These are phyloP conservation scores for Papilio glaucus DNA, from an alignment of 1,140 invertebrate species.

Conservation along the genomic window DNA sequence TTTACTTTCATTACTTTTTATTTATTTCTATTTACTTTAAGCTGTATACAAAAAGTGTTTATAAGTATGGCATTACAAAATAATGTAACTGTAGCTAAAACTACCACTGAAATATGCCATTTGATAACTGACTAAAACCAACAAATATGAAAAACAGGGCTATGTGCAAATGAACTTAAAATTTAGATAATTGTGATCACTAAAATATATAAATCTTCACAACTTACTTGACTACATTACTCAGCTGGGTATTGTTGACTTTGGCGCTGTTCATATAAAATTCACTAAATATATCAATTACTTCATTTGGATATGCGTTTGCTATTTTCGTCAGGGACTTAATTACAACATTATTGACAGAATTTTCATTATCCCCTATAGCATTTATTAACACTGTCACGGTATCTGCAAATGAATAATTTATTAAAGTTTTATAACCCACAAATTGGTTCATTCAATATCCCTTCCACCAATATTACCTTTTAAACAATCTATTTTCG, in stretches of 20 bases:
- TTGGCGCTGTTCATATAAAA: conserved; percentile 73
- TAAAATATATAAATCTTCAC: conserved; percentile 26
- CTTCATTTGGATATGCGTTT: conserved; percentile 74
- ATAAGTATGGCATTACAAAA: neutral
- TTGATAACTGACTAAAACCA: neutral
- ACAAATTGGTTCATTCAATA: conserved; percentile 13
- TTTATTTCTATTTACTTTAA: no score
- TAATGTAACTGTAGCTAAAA: neutral
- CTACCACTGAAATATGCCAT: neutral
- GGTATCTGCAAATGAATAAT: conserved; percentile 68
- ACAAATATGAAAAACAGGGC: neutral
- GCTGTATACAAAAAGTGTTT: neutral
- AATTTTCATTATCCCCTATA: conserved; percentile 74
- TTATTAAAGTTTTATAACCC: conserved; percentile 12
- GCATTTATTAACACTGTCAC: conserved; percentile 77
- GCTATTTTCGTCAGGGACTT: conserved; percentile 81
- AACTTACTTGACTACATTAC: conserved; percentile 80
- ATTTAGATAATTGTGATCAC: neutral
- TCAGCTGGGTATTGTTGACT: conserved; percentile 66
- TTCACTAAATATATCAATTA: conserved; percentile 77
- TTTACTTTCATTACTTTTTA: no score
- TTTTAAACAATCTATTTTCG: conserved; percentile 55
- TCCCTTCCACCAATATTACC: conserved; percentile 48
- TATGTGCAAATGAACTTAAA: neutral
- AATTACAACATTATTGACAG: conserved; percentile 78